phyloP scores from a whole-genome alignment of 2,888 invertebrate species.

The Platynereis dumerilii region DNA sequence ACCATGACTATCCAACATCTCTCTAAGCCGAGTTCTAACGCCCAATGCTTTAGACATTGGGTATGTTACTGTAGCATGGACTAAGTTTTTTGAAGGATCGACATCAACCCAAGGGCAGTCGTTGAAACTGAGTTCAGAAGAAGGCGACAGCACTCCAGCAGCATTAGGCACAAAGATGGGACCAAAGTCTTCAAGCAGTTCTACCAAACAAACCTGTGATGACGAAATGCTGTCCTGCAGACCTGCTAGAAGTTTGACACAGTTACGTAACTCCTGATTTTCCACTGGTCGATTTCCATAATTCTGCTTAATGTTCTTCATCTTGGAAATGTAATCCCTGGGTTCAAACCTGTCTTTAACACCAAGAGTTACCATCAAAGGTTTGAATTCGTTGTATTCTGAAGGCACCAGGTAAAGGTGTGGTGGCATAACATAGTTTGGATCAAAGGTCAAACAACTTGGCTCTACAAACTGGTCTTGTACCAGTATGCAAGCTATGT shows the following conservation, averaged over 20 bases:
- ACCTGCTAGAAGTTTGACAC: constrained; percentile 22
- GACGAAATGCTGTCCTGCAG: constrained; percentile 29
- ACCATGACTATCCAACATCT: constrained; percentile 31
- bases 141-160: constrained; percentile 35
- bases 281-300: constrained; percentile 19
- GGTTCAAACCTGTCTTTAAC: background rate
- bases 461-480: constrained; percentile 23
- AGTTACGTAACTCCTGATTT: constrained; percentile 20
- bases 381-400: too few species aligned
- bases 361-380: too few species aligned
- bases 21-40: constrained; percentile 36
- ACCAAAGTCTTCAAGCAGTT: constrained; percentile 27
- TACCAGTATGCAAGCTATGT: constrained; percentile 12
- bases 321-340: background rate
- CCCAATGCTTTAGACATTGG: constrained; percentile 39
- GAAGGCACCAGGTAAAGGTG: constrained; percentile 21
- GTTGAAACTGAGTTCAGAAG: constrained; percentile 44
- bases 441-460: constrained; percentile 20
- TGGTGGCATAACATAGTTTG: background rate
- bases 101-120: constrained; percentile 40
- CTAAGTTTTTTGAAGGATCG: constrained; percentile 29
- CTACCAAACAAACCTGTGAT: constrained; percentile 7
- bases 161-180: constrained; percentile 42
- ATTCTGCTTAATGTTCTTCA: background rate
- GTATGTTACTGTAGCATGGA: constrained; percentile 39